phyloP scores from a whole-genome alignment of 2,113 vertebrate species.

The Mystacornis crossleyi region DNA sequence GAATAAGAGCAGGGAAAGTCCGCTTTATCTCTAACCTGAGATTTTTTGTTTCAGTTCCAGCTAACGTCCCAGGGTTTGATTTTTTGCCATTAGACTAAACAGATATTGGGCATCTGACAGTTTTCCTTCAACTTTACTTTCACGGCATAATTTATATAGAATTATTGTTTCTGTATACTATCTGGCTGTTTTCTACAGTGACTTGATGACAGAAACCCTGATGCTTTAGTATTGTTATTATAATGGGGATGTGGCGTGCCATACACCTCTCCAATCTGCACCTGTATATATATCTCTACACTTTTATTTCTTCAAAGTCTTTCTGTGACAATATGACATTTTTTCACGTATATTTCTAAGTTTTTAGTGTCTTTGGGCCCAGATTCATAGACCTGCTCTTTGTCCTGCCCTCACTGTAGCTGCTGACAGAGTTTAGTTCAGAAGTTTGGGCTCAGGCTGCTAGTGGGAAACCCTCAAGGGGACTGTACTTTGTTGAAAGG shows the following conservation, averaged over 20 bases:
- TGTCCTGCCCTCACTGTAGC: not conserved
- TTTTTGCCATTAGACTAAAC: rapidly evolving
- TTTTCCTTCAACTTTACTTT: not conserved
- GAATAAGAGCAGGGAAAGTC: not conserved
- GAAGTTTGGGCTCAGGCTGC: not conserved
- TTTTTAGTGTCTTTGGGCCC: not conserved
- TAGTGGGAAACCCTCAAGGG: not conserved
- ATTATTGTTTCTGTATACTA: not conserved
- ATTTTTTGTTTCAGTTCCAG: not conserved
- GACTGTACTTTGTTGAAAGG: not conserved
- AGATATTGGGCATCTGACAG: not conserved
- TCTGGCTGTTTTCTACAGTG: not conserved
- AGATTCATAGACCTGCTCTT: not conserved
- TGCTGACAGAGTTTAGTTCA: not conserved
- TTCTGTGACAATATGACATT: not conserved
- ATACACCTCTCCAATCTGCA: not conserved
- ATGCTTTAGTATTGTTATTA: not conserved
- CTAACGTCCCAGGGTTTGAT: not conserved
- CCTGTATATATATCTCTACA: too few species aligned
- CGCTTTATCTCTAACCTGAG: not conserved
- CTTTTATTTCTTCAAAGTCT: not conserved
- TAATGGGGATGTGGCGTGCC: not conserved
- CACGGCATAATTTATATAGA: not conserved
- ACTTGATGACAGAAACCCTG: not conserved
- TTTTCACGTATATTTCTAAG: not conserved